Conservation (phyloP, 2,888 invertebrate genomes). For the Aporophyla lueneburgensis region DNA sequence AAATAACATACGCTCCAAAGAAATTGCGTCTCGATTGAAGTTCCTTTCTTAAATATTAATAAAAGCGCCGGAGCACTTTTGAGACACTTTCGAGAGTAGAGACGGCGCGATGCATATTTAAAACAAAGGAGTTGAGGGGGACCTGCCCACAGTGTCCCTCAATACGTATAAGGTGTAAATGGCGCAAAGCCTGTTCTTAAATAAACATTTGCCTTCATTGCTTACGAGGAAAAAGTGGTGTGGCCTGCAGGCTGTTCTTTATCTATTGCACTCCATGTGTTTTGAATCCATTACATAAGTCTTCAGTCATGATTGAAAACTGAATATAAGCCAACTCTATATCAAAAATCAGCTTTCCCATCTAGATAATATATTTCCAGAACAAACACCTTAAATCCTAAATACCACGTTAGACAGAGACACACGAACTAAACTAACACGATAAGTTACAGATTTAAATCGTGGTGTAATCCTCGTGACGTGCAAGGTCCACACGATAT, state of each 20-base stretch:
- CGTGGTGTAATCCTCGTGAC: constrained; percentile 68
- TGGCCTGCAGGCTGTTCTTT: neutral
- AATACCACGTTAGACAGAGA: constrained; percentile 46
- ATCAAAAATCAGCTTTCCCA: neutral
- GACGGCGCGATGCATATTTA: constrained; percentile 86
- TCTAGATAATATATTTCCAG: constrained; percentile 11
- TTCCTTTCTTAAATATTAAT: constrained; percentile 87
- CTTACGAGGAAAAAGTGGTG: constrained; percentile 13
- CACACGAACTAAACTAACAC: constrained; percentile 61
- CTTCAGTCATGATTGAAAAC: neutral
- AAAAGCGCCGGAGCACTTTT: constrained; percentile 83
- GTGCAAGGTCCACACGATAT: constrained; percentile 69
- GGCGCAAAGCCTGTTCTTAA: constrained; percentile 66
- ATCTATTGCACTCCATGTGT: no score
- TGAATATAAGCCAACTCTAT: neutral
- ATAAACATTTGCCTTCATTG: constrained; percentile 64
- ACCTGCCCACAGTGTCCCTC: constrained; percentile 69
- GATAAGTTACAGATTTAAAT: constrained; percentile 65
- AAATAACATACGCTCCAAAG: constrained; percentile 69
- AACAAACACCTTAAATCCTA: constrained; percentile 28
- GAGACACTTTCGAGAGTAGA: constrained; percentile 82
- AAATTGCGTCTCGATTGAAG: constrained; percentile 81
- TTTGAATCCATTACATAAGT: neutral
- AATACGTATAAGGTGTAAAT: constrained; percentile 68
- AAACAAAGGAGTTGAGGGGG: constrained; percentile 76